Evolutionary conservation across 2,888 invertebrate species (phyloP).

Genomic region (Clostera curtula): DNA sequence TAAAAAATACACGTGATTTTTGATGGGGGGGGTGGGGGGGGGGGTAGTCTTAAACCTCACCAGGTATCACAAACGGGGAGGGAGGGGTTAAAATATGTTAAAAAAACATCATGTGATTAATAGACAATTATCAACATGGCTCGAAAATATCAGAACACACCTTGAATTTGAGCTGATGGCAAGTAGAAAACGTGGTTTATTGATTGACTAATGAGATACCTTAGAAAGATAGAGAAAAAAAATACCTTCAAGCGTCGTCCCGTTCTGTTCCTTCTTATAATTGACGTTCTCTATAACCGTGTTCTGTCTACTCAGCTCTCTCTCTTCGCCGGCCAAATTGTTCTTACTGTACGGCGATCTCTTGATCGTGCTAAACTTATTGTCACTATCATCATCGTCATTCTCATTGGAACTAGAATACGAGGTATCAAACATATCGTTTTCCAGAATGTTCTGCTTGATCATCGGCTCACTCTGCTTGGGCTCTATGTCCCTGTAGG

Average conservation of each 20-base stretch:
- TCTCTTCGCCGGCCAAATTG: slow-evolving; percentile 43
- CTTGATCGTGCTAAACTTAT: slow-evolving; percentile 83
- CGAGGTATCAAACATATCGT: slow-evolving; percentile 68
- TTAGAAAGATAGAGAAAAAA: too few relatives aligned
- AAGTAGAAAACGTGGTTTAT: too few relatives aligned
- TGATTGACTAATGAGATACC: too few relatives aligned
- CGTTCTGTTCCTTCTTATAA: slow-evolving; percentile 62
- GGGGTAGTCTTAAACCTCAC: too few relatives aligned
- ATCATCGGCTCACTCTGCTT: slow-evolving; percentile 67
- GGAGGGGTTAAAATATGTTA: too few relatives aligned
- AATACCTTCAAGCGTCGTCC: slow-evolving; percentile 58
- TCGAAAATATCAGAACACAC: too few relatives aligned
- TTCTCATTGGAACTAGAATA: slow-evolving; percentile 71
- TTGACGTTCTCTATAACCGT: slow-evolving; percentile 69
- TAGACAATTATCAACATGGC: too few relatives aligned
- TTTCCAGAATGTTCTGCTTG: slow-evolving; percentile 68
- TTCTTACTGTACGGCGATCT: slow-evolving; percentile 78
- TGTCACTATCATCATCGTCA: slow-evolving; percentile 78
- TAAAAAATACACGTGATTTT: too few relatives aligned
- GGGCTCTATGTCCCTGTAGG: slow-evolving; percentile 42
- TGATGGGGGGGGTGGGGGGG: too few relatives aligned
- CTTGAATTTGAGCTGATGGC: too few relatives aligned
- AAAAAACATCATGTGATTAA: too few relatives aligned
- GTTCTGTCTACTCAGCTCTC: slow-evolving; percentile 59
- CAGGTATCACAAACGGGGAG: too few relatives aligned